phyloP scores from a whole-genome alignment of 2,797 vertebrate genomes.

The Peromyscus melanophrys region DNA sequence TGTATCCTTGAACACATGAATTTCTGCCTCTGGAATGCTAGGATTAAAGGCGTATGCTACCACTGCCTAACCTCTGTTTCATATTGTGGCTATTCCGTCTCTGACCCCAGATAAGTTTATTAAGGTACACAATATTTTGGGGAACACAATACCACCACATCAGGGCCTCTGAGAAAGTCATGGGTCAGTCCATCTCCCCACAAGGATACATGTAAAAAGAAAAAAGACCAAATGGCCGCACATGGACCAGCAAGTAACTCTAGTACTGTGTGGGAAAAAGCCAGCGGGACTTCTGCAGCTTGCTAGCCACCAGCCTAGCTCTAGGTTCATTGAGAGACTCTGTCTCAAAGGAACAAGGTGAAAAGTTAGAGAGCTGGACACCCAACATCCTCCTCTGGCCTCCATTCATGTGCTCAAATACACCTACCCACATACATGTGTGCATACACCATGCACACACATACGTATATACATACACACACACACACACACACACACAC shows the following conservation, averaged over 20 bases:
- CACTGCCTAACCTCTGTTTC: too few relatives aligned
- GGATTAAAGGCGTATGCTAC: too few relatives aligned
- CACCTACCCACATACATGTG: background rate
- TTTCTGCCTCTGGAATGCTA: too few relatives aligned
- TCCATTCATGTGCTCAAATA: background rate
- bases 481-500: background rate
- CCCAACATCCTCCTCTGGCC: background rate
- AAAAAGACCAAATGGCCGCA: background rate
- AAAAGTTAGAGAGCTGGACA: background rate
- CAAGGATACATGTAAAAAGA: background rate
- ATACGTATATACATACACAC: background rate
- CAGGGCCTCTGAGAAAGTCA: background rate
- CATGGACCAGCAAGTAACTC: background rate
- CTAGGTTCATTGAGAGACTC: background rate
- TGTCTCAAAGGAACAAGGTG: background rate
- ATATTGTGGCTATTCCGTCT: too few relatives aligned
- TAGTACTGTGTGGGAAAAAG: background rate
- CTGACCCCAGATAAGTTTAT: too few relatives aligned
- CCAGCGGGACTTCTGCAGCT: background rate
- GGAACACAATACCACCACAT: too few relatives aligned
- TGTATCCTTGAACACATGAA: too few relatives aligned
- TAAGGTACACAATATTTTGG: too few relatives aligned
- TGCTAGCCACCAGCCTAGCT: background rate
- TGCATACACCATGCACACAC: background rate
- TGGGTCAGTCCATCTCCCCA: background rate